Base-by-base conservation (phyloP, 2,888 invertebrate species). In the Hydrotaea diabolus region DNA sequence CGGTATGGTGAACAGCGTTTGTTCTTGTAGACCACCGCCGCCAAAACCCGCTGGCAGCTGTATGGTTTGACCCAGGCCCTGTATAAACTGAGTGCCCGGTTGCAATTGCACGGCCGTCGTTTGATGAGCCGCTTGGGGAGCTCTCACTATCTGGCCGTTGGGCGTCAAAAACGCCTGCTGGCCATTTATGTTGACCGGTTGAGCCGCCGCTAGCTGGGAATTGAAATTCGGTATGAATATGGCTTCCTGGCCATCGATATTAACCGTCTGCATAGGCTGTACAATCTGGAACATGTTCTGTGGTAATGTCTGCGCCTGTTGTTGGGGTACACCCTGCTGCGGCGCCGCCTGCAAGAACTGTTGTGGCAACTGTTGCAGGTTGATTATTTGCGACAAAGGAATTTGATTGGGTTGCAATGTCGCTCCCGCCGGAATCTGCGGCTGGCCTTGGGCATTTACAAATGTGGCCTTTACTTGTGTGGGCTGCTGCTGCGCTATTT, bases 181-280 rank as follows among this genome's bases (percentile, higher is more conserved):
- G 0, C 92, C 92, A 64, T 91, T 94, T 92, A 91, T 93, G 90
- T 92, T 94, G 90, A 88, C 93, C 87, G 89, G 93, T 92, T 95
- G 95, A 0, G 92, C 92, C 0, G 92, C 90, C 36, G 91, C 89
- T 26, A 92, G 84, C 74, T 92, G 92, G 0, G 88, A 86, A 87
- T 95, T 94, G 85, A 96, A 95, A 19, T 97, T 96, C 3, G 98
- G 98, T 89, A 98, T 97, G 90, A 98, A 97, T 23, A 98, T 94
- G 0, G 97, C 97, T 89, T 98, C 98, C 90, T 98, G 98, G 0
- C 98, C 98, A 91, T 98, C 98, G 21, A 98, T 96, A 21, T 97
- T 97, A 77, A 98, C 96, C 0, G 97, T 96, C 92, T 98, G 98
- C 95, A 97, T 96, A 49, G 96, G 96, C 74, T 95, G 96, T 89